A percentile compares a stretch with the other conserved stretches of the same genome.
Conservation (phyloP, 92 coral and sea anemone genomes). For the Anthopleura xanthogrammica region DNA sequence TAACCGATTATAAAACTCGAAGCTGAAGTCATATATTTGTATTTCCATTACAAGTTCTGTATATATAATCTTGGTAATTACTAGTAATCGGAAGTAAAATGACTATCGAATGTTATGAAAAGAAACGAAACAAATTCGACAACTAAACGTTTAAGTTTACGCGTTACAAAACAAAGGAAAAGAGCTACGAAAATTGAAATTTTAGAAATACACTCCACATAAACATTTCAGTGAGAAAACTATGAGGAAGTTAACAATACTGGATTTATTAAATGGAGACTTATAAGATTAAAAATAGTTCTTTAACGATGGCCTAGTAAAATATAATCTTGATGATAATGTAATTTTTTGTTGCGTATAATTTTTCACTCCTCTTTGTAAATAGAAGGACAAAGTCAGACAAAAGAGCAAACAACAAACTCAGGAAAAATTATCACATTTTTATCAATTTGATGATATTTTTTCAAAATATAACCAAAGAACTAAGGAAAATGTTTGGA, state of each 20-base stretch:
- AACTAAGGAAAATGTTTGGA: not conserved
- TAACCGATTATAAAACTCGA: not conserved
- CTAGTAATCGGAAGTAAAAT: slow-evolving; percentile 1
- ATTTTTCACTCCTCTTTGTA: not conserved
- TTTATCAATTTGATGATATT: not conserved
- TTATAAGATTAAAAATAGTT: not conserved
- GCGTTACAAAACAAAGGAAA: not conserved
- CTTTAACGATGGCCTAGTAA: not conserved
- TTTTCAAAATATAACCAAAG: not conserved
- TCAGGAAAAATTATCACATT: not conserved
- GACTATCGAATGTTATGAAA: not conserved
- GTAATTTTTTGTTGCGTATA: not conserved
- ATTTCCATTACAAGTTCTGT: not conserved
- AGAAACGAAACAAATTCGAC: not conserved
- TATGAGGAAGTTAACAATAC: too few relatives aligned
- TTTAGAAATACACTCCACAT: not conserved
- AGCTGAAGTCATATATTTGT: not conserved
- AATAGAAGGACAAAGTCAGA: not conserved
- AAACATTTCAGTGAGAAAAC: not conserved
- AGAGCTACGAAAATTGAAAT: not conserved
- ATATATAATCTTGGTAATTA: not conserved
- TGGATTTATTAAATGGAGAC: not conserved
- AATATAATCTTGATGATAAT: not conserved
- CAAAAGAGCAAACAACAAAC: not conserved
- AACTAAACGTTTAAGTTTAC: not conserved